Conservation (phyloP, 2,113 vertebrate species). For the Macaca nemestrina region DNA sequence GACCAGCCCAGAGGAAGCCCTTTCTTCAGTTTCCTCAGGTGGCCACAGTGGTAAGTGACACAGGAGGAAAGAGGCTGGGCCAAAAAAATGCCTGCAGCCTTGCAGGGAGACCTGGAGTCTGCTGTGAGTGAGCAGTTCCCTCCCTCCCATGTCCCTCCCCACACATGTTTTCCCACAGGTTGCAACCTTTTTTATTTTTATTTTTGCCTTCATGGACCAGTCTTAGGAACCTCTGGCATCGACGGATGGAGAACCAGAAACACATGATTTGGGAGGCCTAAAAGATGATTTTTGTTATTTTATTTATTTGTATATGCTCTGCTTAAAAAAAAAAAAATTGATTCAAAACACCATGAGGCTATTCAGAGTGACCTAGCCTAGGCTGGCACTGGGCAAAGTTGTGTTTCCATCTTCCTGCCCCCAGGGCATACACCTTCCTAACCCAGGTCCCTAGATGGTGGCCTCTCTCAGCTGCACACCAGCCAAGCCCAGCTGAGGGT, state of each 20-base stretch:
- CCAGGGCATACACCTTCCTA: not conserved
- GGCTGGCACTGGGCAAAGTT: not conserved
- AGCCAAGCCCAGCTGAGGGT: not conserved
- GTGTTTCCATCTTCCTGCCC: not conserved
- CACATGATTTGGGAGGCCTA: not conserved
- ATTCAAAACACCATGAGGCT: not conserved
- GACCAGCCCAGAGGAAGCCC: not conserved
- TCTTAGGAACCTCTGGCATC: not conserved
- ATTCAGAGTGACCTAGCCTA: not conserved
- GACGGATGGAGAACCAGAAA: not conserved
- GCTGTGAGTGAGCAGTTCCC: not conserved
- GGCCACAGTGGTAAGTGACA: not conserved
- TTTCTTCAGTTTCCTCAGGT: not conserved
- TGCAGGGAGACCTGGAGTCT: not conserved
- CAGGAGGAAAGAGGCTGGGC: not conserved
- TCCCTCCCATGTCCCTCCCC: no score
- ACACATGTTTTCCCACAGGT: not conserved
- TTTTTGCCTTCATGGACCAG: not conserved
- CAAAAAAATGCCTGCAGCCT: not conserved
- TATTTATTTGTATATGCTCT: not conserved
- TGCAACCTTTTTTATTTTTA: not conserved
- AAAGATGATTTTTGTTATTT: not conserved
- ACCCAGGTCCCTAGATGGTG: not conserved
- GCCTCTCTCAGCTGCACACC: not conserved
- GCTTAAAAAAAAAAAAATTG: not conserved